Percentiles rank a stretch among this genome's conserved stretches.
Evolutionary conservation across 2,113 vertebrate species (phyloP).

Genomic region (Misgurnus anguillicaudatus): DNA sequence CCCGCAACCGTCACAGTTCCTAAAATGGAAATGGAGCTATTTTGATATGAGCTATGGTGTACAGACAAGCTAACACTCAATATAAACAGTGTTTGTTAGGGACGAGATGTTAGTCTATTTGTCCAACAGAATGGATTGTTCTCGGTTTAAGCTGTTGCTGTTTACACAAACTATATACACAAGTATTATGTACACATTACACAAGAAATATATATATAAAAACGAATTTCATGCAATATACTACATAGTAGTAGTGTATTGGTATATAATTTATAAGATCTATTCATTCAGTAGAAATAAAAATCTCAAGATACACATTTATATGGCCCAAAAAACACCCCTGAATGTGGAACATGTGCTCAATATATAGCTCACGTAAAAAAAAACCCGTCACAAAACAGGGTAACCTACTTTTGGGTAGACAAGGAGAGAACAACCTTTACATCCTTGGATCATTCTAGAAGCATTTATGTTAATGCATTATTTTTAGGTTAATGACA

Average conservation of each 20-base stretch:
- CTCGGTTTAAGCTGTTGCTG: neutral
- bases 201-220: neutral
- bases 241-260: neutral
- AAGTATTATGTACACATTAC: too few species aligned
- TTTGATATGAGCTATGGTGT: constrained; percentile 66
- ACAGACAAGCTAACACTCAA: constrained; percentile 37
- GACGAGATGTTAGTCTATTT: neutral
- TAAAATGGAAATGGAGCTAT: constrained; percentile 85
- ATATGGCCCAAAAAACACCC: constrained; percentile 17
- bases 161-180: neutral
- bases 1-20: constrained; percentile 65
- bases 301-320: constrained; percentile 37
- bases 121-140: neutral
- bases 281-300: too few species aligned
- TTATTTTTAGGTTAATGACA: constrained; percentile 6
- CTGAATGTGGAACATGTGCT: constrained; percentile 47
- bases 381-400: constrained; percentile 49
- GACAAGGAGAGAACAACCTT: constrained; percentile 31
- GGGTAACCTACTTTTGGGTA: constrained; percentile 57
- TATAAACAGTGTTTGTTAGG: neutral
- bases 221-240: neutral
- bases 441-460: neutral
- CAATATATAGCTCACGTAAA: constrained; percentile 34
- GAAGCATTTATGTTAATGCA: neutral
- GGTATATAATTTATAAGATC: neutral